Evolutionary conservation across 2,113 vertebrate genomes (phyloP).

Genomic region (Candoia aspera): DNA sequence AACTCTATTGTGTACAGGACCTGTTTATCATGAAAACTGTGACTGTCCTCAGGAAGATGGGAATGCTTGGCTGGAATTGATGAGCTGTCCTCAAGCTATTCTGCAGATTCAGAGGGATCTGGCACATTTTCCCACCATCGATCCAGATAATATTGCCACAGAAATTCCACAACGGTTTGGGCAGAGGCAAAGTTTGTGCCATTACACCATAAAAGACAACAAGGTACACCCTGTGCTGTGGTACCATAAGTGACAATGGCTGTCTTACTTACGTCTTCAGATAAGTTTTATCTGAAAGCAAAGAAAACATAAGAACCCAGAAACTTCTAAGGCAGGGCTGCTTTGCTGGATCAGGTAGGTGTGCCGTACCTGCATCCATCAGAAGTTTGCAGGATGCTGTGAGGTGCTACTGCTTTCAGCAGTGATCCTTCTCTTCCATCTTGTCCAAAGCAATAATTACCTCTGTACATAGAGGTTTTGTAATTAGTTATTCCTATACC

Average conservation of each 20-base stretch:
- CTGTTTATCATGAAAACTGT: slow-evolving; percentile 92
- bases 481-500: not conserved
- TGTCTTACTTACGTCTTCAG: not conserved
- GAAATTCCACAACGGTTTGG: slow-evolving; percentile 93
- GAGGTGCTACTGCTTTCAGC: no score
- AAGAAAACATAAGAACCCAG: not conserved
- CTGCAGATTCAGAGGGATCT: slow-evolving; percentile 90
- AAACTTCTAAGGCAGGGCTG: not conserved
- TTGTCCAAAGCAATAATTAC: not conserved
- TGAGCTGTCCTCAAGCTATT: slow-evolving; percentile 86
- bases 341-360: not conserved
- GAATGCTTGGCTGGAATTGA: slow-evolving; percentile 81
- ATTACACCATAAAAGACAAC: slow-evolving; percentile 95
- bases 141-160: slow-evolving; percentile 85
- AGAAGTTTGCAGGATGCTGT: no score
- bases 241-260: not conserved
- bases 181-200: slow-evolving; percentile 94
- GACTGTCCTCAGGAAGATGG: slow-evolving; percentile 85
- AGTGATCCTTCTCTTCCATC: not conserved
- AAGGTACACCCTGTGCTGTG: slow-evolving; percentile 74
- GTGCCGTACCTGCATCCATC: no score
- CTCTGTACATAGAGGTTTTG: not conserved
- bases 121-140: slow-evolving; percentile 77
- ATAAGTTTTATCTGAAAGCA: not conserved
- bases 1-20: slow-evolving; percentile 74